Conservation (phyloP, 2,797 vertebrate genomes). For the Pristis pectinata region DNA sequence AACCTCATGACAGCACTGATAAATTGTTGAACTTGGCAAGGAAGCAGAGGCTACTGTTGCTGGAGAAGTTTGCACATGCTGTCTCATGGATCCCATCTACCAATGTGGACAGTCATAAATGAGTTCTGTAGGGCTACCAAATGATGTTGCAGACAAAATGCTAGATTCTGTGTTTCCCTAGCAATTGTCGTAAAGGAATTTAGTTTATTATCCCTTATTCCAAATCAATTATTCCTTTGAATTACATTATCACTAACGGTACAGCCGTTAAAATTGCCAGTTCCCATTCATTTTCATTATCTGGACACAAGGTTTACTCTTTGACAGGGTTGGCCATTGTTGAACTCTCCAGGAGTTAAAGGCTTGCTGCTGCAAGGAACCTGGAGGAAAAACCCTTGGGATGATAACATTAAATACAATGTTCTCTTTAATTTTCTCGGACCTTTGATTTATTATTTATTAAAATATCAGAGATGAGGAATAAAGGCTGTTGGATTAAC, state of each 20-base stretch:
- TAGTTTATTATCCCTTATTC: neutral
- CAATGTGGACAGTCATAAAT: neutral
- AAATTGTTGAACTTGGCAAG: neutral
- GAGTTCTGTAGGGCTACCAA: neutral
- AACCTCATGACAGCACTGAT: neutral
- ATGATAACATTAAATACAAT: neutral
- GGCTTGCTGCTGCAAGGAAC: neutral
- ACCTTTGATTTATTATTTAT: neutral
- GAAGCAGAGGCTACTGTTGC: neutral
- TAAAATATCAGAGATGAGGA: neutral
- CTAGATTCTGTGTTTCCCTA: neutral
- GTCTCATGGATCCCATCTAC: neutral
- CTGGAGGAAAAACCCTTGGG: neutral
- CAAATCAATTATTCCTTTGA: neutral
- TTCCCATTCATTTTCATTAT: neutral
- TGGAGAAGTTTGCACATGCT: neutral
- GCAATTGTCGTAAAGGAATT: neutral
- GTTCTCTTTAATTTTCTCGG: neutral
- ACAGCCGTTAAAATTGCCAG: neutral
- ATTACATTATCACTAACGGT: neutral
- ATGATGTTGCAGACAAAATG: neutral
- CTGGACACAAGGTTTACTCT: neutral
- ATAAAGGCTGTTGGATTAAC: neutral
- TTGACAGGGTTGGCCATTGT: neutral
- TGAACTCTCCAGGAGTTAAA: neutral